Evolutionary conservation across 2,797 vertebrate genomes (phyloP), one percentile per base, ranked within the genome.

Genomic region (Synanceia verrucosa): DNA sequence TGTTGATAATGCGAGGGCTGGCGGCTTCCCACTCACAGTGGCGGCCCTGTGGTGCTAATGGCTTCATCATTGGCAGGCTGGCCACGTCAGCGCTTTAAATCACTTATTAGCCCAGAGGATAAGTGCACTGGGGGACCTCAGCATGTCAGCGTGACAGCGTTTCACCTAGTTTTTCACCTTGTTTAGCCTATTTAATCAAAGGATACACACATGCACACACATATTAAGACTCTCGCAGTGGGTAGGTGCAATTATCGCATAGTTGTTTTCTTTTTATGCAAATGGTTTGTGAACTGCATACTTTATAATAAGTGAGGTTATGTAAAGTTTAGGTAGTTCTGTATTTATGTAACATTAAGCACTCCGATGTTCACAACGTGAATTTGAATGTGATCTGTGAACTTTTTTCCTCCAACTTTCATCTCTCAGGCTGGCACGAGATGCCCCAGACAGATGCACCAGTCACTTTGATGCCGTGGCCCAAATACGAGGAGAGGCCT

Each of bases 401-500:
- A 70, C 14, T 28, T 56, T 52, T 61, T 29, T 28, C 11, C 18
- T 55, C 9, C 12, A 7, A 39, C 34, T 57, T n/a, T 2, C 43
- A 12, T 34, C 58, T 50, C 26, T 66, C 65, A 97, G 97, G 86
- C 79, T 94, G 53, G 76, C 91, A 29, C 86, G 86, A 59, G 97
- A 98, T 0, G 82, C 92, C 64, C 97, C 97, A 5, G 96, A 98
- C 93, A 93, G 98, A 87, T 99, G 98, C 84, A 78, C 77, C 79
- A 88, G 89, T 81, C 81, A 89, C 81, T 92, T 92, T 0, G 97
- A 99, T 2, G 98, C 98, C 0, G 97, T 99, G 89, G 97, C 97
- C 79, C 97, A 99, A 92, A 98, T 99, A 90, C 95, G 98, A 18
- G 98, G 98, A 11, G 98, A 99, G 88, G 97, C 56, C 24, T 61